Evolutionary conservation across 2,113 vertebrate species (phyloP).

Genomic region (Sturnus vulgaris): DNA sequence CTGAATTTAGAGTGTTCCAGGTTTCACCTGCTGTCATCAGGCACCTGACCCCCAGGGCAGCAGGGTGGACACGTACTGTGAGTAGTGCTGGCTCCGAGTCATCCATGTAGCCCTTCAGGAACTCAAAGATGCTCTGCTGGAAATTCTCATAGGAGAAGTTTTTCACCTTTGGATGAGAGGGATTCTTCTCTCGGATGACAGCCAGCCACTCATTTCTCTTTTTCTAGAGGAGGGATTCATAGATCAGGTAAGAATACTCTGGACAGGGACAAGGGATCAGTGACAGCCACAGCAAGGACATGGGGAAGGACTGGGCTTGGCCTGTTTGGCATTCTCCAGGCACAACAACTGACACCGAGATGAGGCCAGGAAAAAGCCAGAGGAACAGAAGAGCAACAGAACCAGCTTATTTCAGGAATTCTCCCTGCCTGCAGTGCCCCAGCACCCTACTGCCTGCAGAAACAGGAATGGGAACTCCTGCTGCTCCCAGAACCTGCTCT

Average conservation of each 20-base stretch:
- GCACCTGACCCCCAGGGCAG: not conserved
- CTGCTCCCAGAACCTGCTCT: not conserved
- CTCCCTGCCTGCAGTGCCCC: not conserved
- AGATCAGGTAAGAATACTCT: not conserved
- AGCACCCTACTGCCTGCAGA: not conserved
- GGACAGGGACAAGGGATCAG: not conserved
- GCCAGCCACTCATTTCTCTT: slow-evolving; percentile 65
- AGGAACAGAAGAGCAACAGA: not conserved
- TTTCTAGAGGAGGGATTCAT: slow-evolving; percentile 61
- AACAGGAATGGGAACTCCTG: rapidly evolving
- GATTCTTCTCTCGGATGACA: slow-evolving; percentile 75
- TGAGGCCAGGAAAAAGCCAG: not conserved
- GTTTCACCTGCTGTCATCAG: not conserved
- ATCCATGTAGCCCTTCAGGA: slow-evolving; percentile 72
- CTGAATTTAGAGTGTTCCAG: not conserved
- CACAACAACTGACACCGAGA: not conserved
- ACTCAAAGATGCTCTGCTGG: slow-evolving; percentile 77
- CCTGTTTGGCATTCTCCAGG: too few relatives aligned
- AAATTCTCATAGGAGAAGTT: slow-evolving; percentile 80
- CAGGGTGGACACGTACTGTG: slow-evolving; percentile 60
- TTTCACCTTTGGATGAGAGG: slow-evolving; percentile 73
- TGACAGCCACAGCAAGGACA: not conserved
- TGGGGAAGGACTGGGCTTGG: not conserved
- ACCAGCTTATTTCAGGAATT: not conserved
- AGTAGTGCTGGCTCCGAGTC: slow-evolving; percentile 76